phyloP scores from a whole-genome alignment of 2,888 invertebrate genomes.

The Belgica antarctica region DNA sequence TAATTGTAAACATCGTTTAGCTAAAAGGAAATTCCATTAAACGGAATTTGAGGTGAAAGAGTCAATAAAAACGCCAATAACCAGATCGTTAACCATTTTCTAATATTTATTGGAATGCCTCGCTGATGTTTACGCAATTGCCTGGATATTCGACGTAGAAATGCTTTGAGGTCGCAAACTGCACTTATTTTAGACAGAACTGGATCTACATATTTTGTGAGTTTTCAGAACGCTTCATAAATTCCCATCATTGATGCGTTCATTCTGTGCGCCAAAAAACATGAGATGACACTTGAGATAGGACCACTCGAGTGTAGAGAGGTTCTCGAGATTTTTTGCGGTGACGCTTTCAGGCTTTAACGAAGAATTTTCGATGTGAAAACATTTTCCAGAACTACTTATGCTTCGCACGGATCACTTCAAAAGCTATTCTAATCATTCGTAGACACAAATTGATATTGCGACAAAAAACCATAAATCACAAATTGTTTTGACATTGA shows the following conservation, averaged over 20 bases:
- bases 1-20: slow-evolving; percentile 2
- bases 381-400: slow-evolving; percentile 6
- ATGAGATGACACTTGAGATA: slow-evolving; percentile 15
- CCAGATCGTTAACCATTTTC: not conserved
- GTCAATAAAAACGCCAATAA: not conserved
- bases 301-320: too few species aligned
- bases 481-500: slow-evolving; percentile 43
- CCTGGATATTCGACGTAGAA: too few species aligned
- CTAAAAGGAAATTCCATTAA: slow-evolving; percentile 15
- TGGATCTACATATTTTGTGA: too few species aligned
- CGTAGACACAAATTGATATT: slow-evolving; percentile 36
- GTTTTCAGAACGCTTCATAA: slow-evolving; percentile 9
- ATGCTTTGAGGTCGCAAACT: not conserved
- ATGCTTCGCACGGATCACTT: not conserved
- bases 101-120: slow-evolving; percentile 14
- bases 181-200: not conserved
- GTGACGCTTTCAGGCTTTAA: too few species aligned
- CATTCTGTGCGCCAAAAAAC: not conserved
- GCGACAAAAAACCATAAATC: slow-evolving; percentile 42
- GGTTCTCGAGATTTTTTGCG: slow-evolving; percentile 1
- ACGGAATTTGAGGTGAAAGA: slow-evolving; percentile 23
- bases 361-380: slow-evolving; percentile 1
- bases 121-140: not conserved
- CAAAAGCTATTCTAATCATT: slow-evolving; percentile 22
- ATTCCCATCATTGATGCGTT: slow-evolving; percentile 5